phyloP scores from a whole-genome alignment of 2,797 vertebrate species.

The Silurus lanzhouensis region DNA sequence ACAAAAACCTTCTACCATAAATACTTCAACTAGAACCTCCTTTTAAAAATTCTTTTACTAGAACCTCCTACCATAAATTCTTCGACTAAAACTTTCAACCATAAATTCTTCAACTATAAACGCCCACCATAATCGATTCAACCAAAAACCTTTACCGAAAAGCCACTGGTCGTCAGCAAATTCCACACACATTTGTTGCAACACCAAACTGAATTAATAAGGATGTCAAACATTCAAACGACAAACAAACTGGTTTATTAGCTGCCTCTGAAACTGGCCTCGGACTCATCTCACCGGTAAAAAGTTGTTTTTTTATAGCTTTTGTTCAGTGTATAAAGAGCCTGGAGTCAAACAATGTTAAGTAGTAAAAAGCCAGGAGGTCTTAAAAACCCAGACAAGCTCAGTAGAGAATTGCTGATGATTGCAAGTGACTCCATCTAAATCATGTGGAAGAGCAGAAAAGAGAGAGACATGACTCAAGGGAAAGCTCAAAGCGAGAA shows the following conservation, averaged over 20 bases:
- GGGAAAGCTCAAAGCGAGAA: not conserved
- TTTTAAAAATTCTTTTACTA: no score
- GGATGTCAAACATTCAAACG: not conserved
- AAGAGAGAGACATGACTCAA: not conserved
- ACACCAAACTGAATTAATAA: not conserved
- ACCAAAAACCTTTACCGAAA: no score
- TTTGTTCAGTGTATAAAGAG: not conserved
- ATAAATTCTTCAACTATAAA: no score
- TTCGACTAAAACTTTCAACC: no score
- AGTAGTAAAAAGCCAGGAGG: not conserved
- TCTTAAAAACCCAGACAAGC: not conserved
- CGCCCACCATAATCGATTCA: no score
- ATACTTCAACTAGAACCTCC: no score
- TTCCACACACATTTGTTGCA: not conserved
- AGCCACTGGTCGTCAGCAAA: not conserved
- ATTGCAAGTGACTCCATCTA: not conserved
- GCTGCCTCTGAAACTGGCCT: not conserved
- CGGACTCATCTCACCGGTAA: not conserved
- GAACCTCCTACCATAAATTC: no score
- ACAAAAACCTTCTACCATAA: no score
- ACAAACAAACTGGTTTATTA: not conserved
- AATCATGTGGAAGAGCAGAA: not conserved
- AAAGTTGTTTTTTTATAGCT: not conserved
- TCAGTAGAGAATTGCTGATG: conserved; percentile 3
- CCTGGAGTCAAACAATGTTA: not conserved